Base-by-base conservation (phyloP, 2,888 invertebrate genomes). In the Schrankia costaestrigalis region DNA sequence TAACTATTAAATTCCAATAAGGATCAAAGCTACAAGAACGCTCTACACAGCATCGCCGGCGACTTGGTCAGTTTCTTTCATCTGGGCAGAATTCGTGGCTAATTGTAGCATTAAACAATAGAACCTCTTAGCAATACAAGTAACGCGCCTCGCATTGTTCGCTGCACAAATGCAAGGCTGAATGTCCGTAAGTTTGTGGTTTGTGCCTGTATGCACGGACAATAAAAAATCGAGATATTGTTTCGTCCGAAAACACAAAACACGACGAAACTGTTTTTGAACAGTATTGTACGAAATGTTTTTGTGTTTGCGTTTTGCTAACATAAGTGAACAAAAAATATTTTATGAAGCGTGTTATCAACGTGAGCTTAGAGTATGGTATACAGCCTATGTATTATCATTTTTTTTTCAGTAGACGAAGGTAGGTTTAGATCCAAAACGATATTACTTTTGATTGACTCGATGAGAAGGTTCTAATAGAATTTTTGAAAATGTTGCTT, bases 81-180 rank as follows among this genome's bases (percentile, higher is more conserved):
- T 74, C 70, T 75, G 68, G 47, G 71, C 61, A 66, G 79, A 78
- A 78, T 81, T 75, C 81, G 63, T 71, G 73, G 73, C 73, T 74
- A 85, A 85, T 85, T 85, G 83, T 79, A 73, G 71, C 77, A 85
- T 86, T 85, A 86, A 86, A 86, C 86, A 86, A 86, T 86, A 84
- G 86, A 81, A 81, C 77, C 86, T 85, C 83, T 85, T 81, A 81
- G 78, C 75, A 67, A 68, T 63, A 73, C 68, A 71, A 73, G 69
- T 70, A 64, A 67, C 69, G 68, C 71, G 70, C 63, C 54, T 59
- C 53, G 59, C 65, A 69, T 75, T 71, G 75, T 78, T 68, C 24
- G 26, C 26, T 22, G 32, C 42, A 52, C 57, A 61, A 59, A 53
- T 63, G 56, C 52, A 56, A 27, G 56, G 57, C 61, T 58, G 54